Evolutionary conservation across 1,140 invertebrate genomes (phyloP).

Genomic region (Odontomachus brunneus): DNA sequence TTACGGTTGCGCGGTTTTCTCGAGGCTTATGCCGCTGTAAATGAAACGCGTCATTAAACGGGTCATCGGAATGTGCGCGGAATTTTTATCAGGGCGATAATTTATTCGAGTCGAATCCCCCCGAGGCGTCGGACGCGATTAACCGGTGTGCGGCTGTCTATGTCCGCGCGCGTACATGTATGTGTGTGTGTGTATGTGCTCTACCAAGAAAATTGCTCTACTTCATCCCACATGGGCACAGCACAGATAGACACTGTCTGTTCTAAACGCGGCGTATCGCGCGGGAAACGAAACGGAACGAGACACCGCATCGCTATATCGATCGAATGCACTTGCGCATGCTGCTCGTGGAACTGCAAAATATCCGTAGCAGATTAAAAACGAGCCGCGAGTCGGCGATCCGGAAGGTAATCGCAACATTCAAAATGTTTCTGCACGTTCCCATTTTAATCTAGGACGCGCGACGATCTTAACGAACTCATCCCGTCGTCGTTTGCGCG

Average conservation of each 20-base stretch:
- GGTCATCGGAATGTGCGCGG: not conserved
- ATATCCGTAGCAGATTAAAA: constrained; percentile 50
- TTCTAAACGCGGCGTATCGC: constrained; percentile 47
- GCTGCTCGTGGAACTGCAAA: constrained; percentile 53
- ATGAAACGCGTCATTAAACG: not conserved
- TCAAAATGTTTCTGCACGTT: not conserved
- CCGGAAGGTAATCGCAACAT: constrained; percentile 27
- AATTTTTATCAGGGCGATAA: constrained; percentile 17
- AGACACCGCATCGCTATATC: constrained; percentile 35
- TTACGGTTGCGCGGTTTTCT: not conserved
- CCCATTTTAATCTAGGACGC: constrained; percentile 28
- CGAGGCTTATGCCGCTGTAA: not conserved
- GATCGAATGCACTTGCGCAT: constrained; percentile 45
- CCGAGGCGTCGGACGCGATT: constrained; percentile 7
- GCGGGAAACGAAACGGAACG: constrained; percentile 34
- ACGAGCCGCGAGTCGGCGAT: constrained; percentile 14
- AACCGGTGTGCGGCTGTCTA: not conserved
- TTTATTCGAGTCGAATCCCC: constrained; percentile 8
- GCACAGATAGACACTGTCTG: constrained; percentile 39
- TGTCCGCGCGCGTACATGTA: no score
- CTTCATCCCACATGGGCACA: constrained; percentile 9
- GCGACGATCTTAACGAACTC: constrained; percentile 1
- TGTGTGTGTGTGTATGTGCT: not conserved
- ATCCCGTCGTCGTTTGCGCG: not conserved
- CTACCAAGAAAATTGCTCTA: constrained; percentile 31